Conservation (phyloP, 2,113 vertebrate species). For the Arenaria interpres region DNA sequence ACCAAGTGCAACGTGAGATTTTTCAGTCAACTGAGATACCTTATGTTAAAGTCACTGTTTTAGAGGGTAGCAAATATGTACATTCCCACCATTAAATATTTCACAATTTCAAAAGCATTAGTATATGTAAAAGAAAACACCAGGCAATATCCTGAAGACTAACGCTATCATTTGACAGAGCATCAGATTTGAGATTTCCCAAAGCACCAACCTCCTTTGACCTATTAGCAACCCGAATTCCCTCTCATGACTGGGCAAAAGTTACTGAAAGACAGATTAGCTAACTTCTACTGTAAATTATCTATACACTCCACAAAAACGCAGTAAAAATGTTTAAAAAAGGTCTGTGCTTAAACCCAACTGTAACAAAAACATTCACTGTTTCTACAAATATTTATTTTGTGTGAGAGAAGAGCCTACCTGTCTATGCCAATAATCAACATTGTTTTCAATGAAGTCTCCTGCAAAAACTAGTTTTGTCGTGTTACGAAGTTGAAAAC, state of each 20-base stretch:
- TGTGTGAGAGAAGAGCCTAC: not conserved
- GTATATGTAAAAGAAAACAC: not conserved
- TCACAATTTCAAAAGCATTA: not conserved
- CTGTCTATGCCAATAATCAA: not conserved
- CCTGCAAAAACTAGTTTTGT: not conserved
- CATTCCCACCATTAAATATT: not conserved
- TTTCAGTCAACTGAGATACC: not conserved
- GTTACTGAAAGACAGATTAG: not conserved
- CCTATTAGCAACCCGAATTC: not conserved
- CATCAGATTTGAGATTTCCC: not conserved
- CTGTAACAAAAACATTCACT: not conserved
- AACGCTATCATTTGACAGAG: not conserved
- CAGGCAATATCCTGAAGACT: not conserved
- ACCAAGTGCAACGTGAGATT: not conserved
- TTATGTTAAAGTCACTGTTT: not conserved
- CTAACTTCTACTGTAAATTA: not conserved
- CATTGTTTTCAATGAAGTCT: not conserved
- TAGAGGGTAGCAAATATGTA: not conserved
- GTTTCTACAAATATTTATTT: not conserved
- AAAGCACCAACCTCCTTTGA: not conserved
- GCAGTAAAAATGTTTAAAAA: not conserved
- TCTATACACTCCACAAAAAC: not conserved
- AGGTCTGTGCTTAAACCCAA: not conserved
- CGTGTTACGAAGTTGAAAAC: not conserved
- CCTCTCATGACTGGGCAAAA: not conserved